Conservation (phyloP, 2,113 vertebrate genomes). For the Limanda limanda region DNA sequence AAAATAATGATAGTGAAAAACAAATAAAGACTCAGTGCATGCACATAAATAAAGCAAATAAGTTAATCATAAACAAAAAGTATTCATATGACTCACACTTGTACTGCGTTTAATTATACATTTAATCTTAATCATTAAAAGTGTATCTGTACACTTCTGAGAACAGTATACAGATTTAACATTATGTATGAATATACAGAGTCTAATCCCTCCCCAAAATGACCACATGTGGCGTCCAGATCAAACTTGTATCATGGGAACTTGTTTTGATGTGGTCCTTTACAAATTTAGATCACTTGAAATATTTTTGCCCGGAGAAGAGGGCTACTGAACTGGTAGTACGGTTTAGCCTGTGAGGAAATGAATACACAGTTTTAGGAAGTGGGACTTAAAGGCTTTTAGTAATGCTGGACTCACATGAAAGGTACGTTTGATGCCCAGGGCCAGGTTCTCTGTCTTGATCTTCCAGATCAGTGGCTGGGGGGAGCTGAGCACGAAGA, state of each 20-base stretch:
- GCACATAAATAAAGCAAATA: background rate
- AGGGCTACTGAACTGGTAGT: constrained; percentile 28
- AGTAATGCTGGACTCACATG: constrained; percentile 87
- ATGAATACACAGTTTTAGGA: constrained; percentile 66
- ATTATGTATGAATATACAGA: background rate
- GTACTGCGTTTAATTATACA: background rate
- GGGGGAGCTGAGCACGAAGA: constrained; percentile 93
- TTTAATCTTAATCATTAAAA: background rate
- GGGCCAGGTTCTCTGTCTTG: constrained; percentile 89
- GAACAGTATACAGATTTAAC: background rate
- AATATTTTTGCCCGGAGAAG: constrained; percentile 31
- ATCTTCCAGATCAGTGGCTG: constrained; percentile 90
- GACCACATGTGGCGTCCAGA: background rate
- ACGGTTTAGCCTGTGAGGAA: constrained; percentile 57
- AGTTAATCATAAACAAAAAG: background rate
- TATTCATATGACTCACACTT: background rate
- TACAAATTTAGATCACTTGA: constrained; percentile 34
- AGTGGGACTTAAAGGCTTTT: constrained; percentile 61
- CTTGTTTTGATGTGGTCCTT: constrained; percentile 11
- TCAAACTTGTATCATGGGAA: constrained; percentile 14
- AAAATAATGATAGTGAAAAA: background rate
- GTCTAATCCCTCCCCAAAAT: too few relatives aligned
- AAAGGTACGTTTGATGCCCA: constrained; percentile 86
- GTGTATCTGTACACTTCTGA: background rate
- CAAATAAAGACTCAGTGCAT: background rate